Percentiles rank a stretch among this genome's conserved stretches.
Conservation (phyloP, 35 echinoderm and acorn worm genomes). For the Diadema setosum region DNA sequence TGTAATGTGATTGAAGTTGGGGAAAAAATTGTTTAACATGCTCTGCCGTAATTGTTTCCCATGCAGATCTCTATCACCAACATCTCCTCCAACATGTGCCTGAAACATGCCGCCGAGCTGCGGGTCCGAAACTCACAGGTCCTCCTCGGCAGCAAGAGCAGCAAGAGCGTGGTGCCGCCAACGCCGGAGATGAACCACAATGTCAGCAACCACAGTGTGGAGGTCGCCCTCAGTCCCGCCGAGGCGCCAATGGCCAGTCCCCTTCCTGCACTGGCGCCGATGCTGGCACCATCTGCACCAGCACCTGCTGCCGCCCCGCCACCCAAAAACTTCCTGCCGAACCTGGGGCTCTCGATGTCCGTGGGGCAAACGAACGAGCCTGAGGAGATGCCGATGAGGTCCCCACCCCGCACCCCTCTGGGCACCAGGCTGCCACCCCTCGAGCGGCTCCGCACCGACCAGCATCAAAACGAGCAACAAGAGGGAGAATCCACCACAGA, state of each 20-base stretch:
- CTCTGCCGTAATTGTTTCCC: too few species aligned
- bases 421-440: not conserved
- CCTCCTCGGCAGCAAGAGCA: not conserved
- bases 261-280: not conserved
- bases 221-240: not conserved
- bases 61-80: not conserved
- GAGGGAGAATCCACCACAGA: not conserved
- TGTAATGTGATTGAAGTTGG: too few species aligned
- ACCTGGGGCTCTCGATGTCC: not conserved
- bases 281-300: not conserved
- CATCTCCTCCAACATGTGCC: slow-evolving; percentile 11
- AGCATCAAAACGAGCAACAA: not conserved
- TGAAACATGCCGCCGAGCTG: not conserved
- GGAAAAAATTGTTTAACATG: too few species aligned
- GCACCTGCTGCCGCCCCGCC: not conserved
- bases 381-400: not conserved
- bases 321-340: not conserved
- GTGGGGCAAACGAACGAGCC: not conserved
- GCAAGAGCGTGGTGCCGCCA: not conserved
- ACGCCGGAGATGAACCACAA: not conserved
- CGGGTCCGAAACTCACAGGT: not conserved
- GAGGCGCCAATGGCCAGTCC: too few species aligned
- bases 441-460: not conserved
- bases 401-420: not conserved
- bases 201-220: not conserved